These are phyloP conservation scores for Nymphalis polychloros DNA, from an alignment of 2,888 invertebrate species.

Conservation along the genomic window DNA sequence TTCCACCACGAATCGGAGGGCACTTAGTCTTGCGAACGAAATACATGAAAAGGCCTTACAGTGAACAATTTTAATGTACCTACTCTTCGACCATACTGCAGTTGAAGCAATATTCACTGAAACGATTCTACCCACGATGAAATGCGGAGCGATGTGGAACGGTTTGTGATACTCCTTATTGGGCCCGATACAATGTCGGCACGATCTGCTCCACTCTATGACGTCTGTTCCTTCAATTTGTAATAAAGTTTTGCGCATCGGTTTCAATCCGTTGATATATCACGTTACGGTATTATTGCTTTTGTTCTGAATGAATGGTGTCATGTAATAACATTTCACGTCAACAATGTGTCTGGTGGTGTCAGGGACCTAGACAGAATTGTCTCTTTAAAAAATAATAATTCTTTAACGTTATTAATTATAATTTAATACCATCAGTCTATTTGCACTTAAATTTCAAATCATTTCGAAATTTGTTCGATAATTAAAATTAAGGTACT, in stretches of 20 bases:
- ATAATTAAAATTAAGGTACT: slow-evolving; percentile 6
- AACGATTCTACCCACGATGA: slow-evolving; percentile 43
- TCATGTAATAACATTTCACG: background rate
- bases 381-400: background rate
- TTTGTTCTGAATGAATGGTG: slow-evolving; percentile 15
- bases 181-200: slow-evolving; percentile 53
- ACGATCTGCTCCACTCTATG: slow-evolving; percentile 51
- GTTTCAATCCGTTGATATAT: slow-evolving; percentile 21
- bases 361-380: background rate
- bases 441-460: too few species aligned
- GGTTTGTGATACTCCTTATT: slow-evolving; percentile 45
- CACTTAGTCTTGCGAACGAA: slow-evolving; percentile 44
- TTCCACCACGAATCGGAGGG: slow-evolving; percentile 27
- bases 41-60: slow-evolving; percentile 51
- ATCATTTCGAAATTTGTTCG: background rate
- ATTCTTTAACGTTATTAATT: too few species aligned
- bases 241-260: slow-evolving; percentile 48
- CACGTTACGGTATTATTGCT: slow-evolving; percentile 17
- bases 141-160: slow-evolving; percentile 49
- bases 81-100: slow-evolving; percentile 38
- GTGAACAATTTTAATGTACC: slow-evolving; percentile 51
- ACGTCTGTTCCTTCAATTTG: slow-evolving; percentile 47
- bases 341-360: background rate
- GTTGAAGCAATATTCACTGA: slow-evolving; percentile 45
- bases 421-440: background rate